Base-by-base conservation (phyloP, 92 coral and sea anemone genomes). In the Zoanthus gigantus region DNA sequence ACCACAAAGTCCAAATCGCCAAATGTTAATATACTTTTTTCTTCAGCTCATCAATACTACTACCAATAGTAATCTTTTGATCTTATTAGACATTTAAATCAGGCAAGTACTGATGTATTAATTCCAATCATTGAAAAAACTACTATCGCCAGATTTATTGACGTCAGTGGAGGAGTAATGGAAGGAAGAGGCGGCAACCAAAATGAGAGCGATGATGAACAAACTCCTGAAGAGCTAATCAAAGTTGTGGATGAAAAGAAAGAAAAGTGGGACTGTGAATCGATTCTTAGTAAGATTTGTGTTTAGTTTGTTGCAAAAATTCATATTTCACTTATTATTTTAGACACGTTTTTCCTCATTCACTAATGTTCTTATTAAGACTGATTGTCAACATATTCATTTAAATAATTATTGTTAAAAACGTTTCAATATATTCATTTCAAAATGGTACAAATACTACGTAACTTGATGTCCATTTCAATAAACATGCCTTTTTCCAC, bases 191-290 rank as follows among this genome's bases (percentile, higher is more conserved):
- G 44, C 72, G 32, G 2, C 56, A 50, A 88, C 42, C 82, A 61
- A 30, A 77, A 84, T 37, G 52, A 84, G 13, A 60, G 76, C 10
- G 94, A 93, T 18, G 85, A 91, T 88, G 96, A 76, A 48, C 78
- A 60, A 37, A 11, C 81, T 2, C 89, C 91, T 17, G 89, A 89
- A 52, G 92, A 93, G 58, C 60, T 97, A 15, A 80, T 92, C 74
- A 93, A 61, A 82, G 46, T 97, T 34, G 79, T 83, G 16, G 93
- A 92, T 31, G 75, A 83, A 23, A 93, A 95, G 6, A 95, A 93
- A 71, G 99, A 97, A 67, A 92, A 91, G 66, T 97, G 99, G 99
- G 99, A 97, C 89, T 97, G 99, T 78, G 99, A 95, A 92, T 95
- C 99, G 9, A 95, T 97, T 85, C 86, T 97, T 47, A 97, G 99